Evolutionary conservation across 2,113 vertebrate genomes (phyloP), one percentile per base, ranked within the genome.

Genomic region (Protobothrops flavoviridis): DNA sequence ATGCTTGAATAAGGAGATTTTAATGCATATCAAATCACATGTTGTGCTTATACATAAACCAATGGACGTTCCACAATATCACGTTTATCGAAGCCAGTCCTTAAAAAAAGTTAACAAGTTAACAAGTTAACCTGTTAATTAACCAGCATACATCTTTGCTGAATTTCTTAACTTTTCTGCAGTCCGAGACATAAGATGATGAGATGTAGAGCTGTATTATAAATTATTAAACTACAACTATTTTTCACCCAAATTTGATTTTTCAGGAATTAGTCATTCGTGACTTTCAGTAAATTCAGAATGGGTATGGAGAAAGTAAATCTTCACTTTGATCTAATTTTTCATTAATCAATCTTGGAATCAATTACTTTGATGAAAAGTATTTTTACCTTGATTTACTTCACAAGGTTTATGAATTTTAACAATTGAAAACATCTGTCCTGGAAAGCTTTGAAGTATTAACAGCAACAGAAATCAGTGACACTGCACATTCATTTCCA

Each of bases 401-500:
- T 0, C 0, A 33, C 39, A 5, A 8, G 21, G 56, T 7, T 88
- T 17, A 89, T 89, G 21, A 61, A n/a, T 90, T 90, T 85, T 21
- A 94, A 87, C 5, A 91, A 94, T 6, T 11, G 24, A 92, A 88
- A 50, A 56, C 23, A 23, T 85, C 87, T 93, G 87, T 92, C 86
- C 59, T 69, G 1, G 21, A 85, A 89, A 94, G 64, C 50, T 89
- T 20, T 29, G 23, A 0, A 64, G 20, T 20, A 88, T 74, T 90
- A 92, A 85, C 12, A 91, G 43, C 20, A 94, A 92, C 91, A 9
- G 88, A 95, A 94, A 85, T 91, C 91, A 86, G 92, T 93, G 90
- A 90, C 55, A 93, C 55, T 61, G 61, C 11, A 89, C 55, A 94
- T 26, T 92, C 13, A 93, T 92, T 95, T 95, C 64, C 55, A 91